Evolutionary conservation across 2,888 invertebrate genomes (phyloP).

Genomic region (Phyllotreta striolata): DNA sequence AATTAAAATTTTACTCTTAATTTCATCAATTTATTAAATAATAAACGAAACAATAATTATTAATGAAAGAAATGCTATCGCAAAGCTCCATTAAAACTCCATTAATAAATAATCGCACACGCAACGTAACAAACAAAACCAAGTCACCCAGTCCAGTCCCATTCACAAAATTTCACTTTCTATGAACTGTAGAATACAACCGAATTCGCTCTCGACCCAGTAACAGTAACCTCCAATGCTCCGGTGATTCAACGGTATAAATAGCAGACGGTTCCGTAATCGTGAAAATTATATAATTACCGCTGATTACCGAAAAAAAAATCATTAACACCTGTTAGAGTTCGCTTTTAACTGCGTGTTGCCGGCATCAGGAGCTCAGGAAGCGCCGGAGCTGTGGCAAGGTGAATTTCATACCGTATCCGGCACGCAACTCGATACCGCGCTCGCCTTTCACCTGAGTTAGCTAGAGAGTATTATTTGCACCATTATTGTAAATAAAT

Average conservation of each 20-base stretch:
- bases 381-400: slow-evolving; percentile 36
- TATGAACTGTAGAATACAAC: slow-evolving; percentile 24
- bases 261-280: slow-evolving; percentile 17
- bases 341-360: slow-evolving; percentile 60
- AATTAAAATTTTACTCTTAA: neutral
- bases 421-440: slow-evolving; percentile 32
- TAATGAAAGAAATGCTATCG: neutral
- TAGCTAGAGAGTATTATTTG: slow-evolving; percentile 34
- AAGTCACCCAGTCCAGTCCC: slow-evolving; percentile 19
- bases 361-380: slow-evolving; percentile 51
- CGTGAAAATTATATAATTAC: slow-evolving; percentile 31
- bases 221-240: slow-evolving; percentile 30
- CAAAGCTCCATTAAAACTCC: neutral
- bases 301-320: slow-evolving; percentile 43
- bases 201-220: slow-evolving; percentile 39
- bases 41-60: no score
- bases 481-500: slow-evolving; percentile 31
- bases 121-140: slow-evolving; percentile 15
- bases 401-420: slow-evolving; percentile 34
- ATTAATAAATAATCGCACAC: slow-evolving; percentile 10
- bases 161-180: slow-evolving; percentile 37
- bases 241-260: slow-evolving; percentile 19
- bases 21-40: neutral
- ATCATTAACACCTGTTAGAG: slow-evolving; percentile 58
- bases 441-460: slow-evolving; percentile 45